phyloP scores from a whole-genome alignment of 2,888 invertebrate genomes.

The Apomyelois bistriatella region DNA sequence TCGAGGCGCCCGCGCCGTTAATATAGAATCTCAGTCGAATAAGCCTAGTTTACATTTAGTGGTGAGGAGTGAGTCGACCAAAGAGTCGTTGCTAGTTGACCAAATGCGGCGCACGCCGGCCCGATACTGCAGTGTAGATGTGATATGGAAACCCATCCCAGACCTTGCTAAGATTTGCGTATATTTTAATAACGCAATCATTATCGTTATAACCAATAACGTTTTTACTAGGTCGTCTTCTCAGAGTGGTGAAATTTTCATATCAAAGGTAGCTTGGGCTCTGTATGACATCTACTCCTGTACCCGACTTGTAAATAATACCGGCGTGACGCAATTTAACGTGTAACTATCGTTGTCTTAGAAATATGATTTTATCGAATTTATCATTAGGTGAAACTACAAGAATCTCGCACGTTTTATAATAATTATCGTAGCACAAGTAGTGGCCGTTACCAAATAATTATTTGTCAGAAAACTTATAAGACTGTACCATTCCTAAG shows the following conservation, averaged over 20 bases:
- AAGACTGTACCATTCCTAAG: slow-evolving; percentile 52
- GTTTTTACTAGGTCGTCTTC: neutral
- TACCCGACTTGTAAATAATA: neutral
- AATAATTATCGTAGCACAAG: slow-evolving; percentile 14
- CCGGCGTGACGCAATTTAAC: slow-evolving; percentile 6
- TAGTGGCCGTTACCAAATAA: slow-evolving; percentile 48
- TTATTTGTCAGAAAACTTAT: slow-evolving; percentile 31
- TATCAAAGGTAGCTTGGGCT: neutral
- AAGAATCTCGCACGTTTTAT: slow-evolving; percentile 17
- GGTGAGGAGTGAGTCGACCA: slow-evolving; percentile 11
- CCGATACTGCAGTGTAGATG: slow-evolving; percentile 6
- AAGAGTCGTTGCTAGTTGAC: slow-evolving; percentile 46
- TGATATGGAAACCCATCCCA: neutral
- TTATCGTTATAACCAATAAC: too few relatives aligned
- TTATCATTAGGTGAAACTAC: slow-evolving; percentile 1
- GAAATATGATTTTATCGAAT: slow-evolving; percentile 13
- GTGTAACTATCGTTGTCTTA: neutral
- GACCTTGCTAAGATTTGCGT: too few relatives aligned
- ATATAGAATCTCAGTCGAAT: slow-evolving; percentile 55
- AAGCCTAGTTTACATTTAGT: slow-evolving; percentile 33
- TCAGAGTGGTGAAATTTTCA: neutral
- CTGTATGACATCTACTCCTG: neutral
- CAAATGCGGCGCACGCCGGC: slow-evolving; percentile 35
- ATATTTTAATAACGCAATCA: too few relatives aligned
- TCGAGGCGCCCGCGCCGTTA: slow-evolving; percentile 10